A percentile compares a stretch with the other conserved stretches of the same genome.
Evolutionary conservation across 2,797 vertebrate genomes (phyloP).

Genomic region (Leontocebus nigricollis): DNA sequence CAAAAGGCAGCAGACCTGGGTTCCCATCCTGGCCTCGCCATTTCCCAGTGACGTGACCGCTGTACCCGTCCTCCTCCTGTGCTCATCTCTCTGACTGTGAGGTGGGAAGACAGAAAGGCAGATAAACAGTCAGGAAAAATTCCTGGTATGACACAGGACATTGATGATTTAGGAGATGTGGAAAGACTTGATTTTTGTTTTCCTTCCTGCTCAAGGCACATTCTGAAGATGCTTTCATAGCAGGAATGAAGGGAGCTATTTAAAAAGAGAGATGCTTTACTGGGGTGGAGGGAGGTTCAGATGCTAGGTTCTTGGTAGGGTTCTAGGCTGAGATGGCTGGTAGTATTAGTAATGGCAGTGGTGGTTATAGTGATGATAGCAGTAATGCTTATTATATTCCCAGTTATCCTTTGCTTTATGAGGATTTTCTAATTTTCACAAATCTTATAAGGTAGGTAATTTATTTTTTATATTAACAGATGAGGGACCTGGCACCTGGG

Average conservation of each 20-base stretch:
- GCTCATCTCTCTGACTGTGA: fast-evolving
- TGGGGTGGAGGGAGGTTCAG: fast-evolving
- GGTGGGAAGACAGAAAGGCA: fast-evolving
- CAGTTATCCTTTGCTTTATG: background rate
- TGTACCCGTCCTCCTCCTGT: background rate
- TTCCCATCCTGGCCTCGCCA: fast-evolving
- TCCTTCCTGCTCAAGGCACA: background rate
- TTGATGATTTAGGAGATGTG: fast-evolving
- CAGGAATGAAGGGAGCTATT: fast-evolving
- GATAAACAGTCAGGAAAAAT: background rate
- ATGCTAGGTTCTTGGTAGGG: background rate
- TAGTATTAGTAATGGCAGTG: fast-evolving
- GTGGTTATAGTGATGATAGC: fast-evolving
- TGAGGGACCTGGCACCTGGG: fast-evolving
- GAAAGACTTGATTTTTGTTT: no score
- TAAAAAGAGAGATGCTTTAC: background rate
- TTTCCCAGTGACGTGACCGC: fast-evolving
- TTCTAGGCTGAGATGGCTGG: background rate
- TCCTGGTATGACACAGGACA: background rate
- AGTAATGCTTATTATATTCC: background rate
- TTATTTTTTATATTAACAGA: background rate
- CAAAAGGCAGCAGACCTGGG: fast-evolving
- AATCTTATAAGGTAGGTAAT: background rate
- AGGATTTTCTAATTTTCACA: background rate
- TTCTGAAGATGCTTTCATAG: background rate